phyloP scores from a whole-genome alignment of 2,113 vertebrate species.

The Callaeas wilsoni region DNA sequence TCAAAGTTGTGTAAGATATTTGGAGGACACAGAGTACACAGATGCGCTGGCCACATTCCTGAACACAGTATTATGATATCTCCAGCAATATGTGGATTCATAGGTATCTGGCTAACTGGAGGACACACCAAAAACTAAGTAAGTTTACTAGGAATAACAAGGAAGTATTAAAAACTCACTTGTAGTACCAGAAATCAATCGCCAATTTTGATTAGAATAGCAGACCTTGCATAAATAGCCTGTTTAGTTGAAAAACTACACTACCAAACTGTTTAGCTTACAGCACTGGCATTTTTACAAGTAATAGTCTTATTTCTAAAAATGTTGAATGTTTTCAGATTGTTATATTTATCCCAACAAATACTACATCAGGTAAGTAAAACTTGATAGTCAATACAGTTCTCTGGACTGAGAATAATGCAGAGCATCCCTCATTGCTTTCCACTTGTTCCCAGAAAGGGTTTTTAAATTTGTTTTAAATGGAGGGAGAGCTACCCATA shows the following conservation, averaged over 20 bases:
- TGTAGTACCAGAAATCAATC: background rate
- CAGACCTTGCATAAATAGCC: background rate
- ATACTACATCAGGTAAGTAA: background rate
- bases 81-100: background rate
- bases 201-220: background rate
- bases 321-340: background rate
- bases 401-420: background rate
- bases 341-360: background rate
- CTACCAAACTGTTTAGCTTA: background rate
- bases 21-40: background rate
- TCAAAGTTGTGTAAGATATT: background rate
- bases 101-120: background rate
- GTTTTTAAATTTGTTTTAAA: background rate
- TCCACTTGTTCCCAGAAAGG: background rate
- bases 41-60: background rate
- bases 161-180: background rate
- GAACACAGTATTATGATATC: background rate
- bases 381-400: background rate
- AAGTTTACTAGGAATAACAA: background rate
- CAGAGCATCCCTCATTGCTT: rapidly evolving
- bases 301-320: background rate
- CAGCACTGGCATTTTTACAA: background rate
- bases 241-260: background rate
- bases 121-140: background rate
- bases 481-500: background rate